Conservation (phyloP, 2,888 invertebrate genomes). For the Latrodectus elegans region DNA sequence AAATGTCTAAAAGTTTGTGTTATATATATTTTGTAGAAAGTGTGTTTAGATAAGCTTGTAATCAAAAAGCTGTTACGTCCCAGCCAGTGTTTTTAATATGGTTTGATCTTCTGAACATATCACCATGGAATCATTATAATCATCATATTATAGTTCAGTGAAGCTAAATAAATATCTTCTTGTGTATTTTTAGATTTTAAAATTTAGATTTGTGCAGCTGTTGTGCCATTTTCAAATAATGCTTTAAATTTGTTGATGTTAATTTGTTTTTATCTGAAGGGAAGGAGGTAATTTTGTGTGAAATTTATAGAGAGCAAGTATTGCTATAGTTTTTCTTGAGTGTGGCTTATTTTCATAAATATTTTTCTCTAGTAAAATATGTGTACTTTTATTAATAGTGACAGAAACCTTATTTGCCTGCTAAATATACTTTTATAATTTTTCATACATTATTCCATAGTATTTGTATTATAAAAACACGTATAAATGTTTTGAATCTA, state of each 20-base stretch:
- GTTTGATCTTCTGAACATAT: slow-evolving; percentile 49
- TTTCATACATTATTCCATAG: neutral
- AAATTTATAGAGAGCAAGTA: neutral
- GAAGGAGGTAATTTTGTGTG: neutral
- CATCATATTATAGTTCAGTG: slow-evolving; percentile 26
- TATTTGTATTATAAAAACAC: no score
- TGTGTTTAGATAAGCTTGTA: slow-evolving; percentile 17
- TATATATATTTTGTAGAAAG: slow-evolving; percentile 53
- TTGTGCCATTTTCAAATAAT: neutral
- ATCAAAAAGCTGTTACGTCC: slow-evolving; percentile 10
- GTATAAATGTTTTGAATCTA: no score
- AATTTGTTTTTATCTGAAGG: neutral
- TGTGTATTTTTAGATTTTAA: neutral
- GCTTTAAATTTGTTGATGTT: neutral
- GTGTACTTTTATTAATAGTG: neutral
- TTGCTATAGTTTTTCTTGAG: neutral
- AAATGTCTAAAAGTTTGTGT: slow-evolving; percentile 43
- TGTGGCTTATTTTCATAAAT: neutral
- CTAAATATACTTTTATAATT: neutral
- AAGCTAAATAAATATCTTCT: slow-evolving; percentile 12
- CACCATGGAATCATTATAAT: slow-evolving; percentile 60
- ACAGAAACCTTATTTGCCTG: neutral
- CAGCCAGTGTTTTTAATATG: neutral
- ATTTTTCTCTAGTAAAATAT: neutral
- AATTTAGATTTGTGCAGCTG: neutral